These are phyloP conservation scores for Pseudoatta argentina DNA, from an alignment of 1,140 invertebrate genomes.

Conservation along the genomic window DNA sequence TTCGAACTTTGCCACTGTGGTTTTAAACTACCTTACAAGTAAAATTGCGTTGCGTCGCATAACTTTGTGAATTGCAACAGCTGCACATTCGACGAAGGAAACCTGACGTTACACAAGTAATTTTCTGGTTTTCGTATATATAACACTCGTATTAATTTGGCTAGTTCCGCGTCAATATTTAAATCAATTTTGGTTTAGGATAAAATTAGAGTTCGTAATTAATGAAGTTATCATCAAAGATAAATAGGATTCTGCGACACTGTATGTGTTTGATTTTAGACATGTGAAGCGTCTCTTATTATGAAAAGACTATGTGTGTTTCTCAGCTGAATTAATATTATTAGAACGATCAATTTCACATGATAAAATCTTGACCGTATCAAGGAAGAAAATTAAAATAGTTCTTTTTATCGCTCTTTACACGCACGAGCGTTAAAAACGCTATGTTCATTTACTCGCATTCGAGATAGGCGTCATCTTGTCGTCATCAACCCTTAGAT, in stretches of 20 bases:
- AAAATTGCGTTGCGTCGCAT: conserved; percentile 35
- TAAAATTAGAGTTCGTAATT: neutral
- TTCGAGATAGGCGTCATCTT: conserved; percentile 1
- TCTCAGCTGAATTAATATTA: neutral
- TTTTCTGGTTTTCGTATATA: neutral
- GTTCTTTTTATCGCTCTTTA: conserved; percentile 20
- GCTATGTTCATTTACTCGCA: conserved; percentile 24
- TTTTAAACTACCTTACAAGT: conserved; percentile 23
- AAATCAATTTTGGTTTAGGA: neutral
- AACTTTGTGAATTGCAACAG: conserved; percentile 40
- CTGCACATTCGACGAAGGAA: conserved; percentile 6
- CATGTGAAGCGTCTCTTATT: neutral
- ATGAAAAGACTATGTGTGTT: neutral
- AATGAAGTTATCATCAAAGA: neutral
- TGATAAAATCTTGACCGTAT: neutral
- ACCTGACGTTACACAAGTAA: neutral
- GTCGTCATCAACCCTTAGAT: conserved; percentile 24
- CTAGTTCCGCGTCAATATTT: neutral
- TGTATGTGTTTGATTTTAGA: neutral
- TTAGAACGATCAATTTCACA: neutral
- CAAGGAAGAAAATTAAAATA: conserved; percentile 1
- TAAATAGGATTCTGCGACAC: neutral
- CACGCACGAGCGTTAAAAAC: conserved; percentile 12
- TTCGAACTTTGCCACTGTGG: conserved; percentile 9
- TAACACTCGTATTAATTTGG: conserved; percentile 15